Percentiles rank a stretch among this genome's conserved stretches.
Evolutionary conservation across 1,140 invertebrate species (phyloP).

Genomic region (Rhagoletis pomonella): DNA sequence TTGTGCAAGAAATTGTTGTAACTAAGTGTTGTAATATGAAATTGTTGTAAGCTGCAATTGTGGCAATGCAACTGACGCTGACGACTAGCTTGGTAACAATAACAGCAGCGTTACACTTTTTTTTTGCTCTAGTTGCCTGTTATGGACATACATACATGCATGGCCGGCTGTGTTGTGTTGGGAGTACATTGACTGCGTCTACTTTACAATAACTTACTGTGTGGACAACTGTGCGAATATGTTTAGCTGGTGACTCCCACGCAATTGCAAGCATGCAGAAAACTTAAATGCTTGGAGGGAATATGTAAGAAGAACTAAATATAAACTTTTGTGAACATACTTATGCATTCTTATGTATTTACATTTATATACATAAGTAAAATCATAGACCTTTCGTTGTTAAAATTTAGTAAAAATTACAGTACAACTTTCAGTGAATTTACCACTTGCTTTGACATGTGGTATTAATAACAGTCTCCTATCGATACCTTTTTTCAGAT

Average conservation of each 20-base stretch:
- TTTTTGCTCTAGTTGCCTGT: neutral
- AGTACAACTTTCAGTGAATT: no score
- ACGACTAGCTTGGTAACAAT: neutral
- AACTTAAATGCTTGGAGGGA: no score
- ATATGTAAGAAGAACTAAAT: no score
- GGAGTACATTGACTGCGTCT: neutral
- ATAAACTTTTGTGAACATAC: no score
- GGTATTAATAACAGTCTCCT: no score
- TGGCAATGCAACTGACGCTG: conserved; percentile 21
- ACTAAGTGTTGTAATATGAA: conserved; percentile 31
- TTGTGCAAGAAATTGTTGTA: conserved; percentile 13
- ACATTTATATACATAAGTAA: no score
- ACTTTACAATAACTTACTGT: neutral
- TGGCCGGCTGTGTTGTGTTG: no score
- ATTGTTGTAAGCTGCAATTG: neutral
- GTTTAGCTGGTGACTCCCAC: neutral
- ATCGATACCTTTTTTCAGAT: no score
- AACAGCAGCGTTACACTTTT: neutral
- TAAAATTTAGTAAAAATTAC: no score
- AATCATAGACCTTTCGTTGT: no score
- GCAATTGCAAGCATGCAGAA: neutral
- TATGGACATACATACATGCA: neutral
- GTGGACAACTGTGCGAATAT: neutral
- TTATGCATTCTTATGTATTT: no score
- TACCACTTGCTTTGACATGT: no score